Evolutionary conservation across 2,113 vertebrate genomes (phyloP).

Genomic region (Saccopteryx bilineata): DNA sequence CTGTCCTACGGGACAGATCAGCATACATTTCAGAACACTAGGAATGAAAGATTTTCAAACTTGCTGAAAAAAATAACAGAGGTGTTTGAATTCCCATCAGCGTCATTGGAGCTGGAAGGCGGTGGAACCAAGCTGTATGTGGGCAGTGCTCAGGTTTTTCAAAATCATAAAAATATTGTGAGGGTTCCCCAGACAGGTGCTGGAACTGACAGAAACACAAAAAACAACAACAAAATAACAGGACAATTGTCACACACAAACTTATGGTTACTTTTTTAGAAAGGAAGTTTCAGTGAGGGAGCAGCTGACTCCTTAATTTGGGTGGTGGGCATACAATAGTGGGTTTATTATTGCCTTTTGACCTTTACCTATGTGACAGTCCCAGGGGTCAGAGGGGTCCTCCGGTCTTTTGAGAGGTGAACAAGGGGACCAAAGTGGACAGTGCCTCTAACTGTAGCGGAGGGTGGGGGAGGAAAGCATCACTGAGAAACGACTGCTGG

Average conservation of each 20-base stretch:
- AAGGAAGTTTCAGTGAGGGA: not conserved
- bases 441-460: not conserved
- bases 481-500: not conserved
- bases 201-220: not conserved
- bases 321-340: not conserved
- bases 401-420: not conserved
- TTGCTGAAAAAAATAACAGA: not conserved
- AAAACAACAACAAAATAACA: not conserved
- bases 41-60: not conserved
- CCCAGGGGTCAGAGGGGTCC: not conserved
- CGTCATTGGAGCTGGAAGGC: not conserved
- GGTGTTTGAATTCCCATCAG: not conserved
- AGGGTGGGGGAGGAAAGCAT: not conserved
- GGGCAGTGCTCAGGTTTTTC: not conserved
- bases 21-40: not conserved
- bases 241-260: not conserved
- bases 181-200: not conserved
- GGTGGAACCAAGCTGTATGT: no score
- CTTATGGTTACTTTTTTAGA: not conserved
- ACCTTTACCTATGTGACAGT: not conserved
- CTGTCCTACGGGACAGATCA: not conserved
- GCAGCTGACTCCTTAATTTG: not conserved
- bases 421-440: not conserved
- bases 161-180: not conserved
- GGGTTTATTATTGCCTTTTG: not conserved